Base-by-base conservation (phyloP, 2,888 invertebrate species). In the Eurytoma adleriae region DNA sequence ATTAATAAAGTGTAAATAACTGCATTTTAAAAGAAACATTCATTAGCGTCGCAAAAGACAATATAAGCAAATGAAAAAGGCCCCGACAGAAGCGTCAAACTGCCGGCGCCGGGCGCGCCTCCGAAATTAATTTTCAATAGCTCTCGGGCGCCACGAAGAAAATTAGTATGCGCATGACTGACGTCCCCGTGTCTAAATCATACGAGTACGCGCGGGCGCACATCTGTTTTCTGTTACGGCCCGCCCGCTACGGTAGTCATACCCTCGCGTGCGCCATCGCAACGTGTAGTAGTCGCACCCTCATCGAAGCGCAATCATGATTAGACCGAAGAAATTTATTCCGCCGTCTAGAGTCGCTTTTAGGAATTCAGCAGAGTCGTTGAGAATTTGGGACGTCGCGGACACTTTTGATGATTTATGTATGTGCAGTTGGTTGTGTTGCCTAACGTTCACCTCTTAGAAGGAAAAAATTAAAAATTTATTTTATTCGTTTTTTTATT, bases 121-220 rank as follows among this genome's bases (percentile, higher is more conserved):
- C 54, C 62, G 48, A 79, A 79, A 69, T 79, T 69, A 79, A 79
- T 62, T 73, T 78, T 69, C 73, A 64, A 73, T 79, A 73, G 73
- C 54, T 52, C 50, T 10, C 12, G 57, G 3, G 20, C 7, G 12
- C 18, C 52, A 14, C 20, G n/a, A 12, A 62, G 62, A n/a, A 75
- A 75, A 79, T 79, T 79, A 79, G 74, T 59, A 75, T 73, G 79
- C 70, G 70, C 69, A 74, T 79, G 70, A 75, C 75, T 67, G 70
- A 79, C 74, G 61, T 64, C 24, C 52, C 20, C 20, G 52, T 14
- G 50, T 75, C 54, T 57, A 50, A 64, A 61, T 16, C 18, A 18
- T 12, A 57, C 13, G 20, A 3, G 7, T 10, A 62, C 62, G n/a
- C 30, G 27, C 4, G 40, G 13, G 64, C 54, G 76, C 66, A n/a